Evolutionary conservation across 2,113 vertebrate genomes (phyloP).

Genomic region (Stegostoma tigrinum): DNA sequence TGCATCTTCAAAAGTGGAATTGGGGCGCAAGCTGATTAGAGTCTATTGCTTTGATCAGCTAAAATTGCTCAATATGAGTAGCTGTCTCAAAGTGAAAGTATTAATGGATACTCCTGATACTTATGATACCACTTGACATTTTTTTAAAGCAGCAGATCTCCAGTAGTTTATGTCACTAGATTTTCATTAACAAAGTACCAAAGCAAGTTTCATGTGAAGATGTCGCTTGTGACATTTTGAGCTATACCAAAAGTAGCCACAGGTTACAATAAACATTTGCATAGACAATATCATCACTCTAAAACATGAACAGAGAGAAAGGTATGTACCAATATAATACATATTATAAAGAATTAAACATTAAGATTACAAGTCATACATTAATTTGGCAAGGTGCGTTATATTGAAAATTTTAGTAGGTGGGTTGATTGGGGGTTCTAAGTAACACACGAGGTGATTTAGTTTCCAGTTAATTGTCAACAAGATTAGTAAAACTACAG

Average conservation of each 20-base stretch:
- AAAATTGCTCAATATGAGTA: background rate
- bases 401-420: background rate
- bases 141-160: background rate
- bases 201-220: background rate
- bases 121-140: background rate
- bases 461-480: background rate
- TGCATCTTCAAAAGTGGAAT: background rate
- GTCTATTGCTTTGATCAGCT: conserved; percentile 20
- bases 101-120: background rate
- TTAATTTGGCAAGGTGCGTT: background rate
- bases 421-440: background rate
- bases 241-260: background rate
- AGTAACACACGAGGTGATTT: background rate
- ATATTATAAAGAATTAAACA: background rate
- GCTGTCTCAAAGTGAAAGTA: background rate
- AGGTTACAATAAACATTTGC: background rate
- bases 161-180: background rate
- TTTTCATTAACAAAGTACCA: background rate
- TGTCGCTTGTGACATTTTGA: background rate
- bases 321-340: too few species aligned
- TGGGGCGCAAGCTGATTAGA: background rate
- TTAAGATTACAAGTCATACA: background rate
- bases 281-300: background rate
- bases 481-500: background rate
- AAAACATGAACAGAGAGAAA: background rate